A percentile compares a stretch with the other conserved stretches of the same genome.
phyloP scores from a whole-genome alignment of 2,888 invertebrate genomes.

The Deilephila porcellus region DNA sequence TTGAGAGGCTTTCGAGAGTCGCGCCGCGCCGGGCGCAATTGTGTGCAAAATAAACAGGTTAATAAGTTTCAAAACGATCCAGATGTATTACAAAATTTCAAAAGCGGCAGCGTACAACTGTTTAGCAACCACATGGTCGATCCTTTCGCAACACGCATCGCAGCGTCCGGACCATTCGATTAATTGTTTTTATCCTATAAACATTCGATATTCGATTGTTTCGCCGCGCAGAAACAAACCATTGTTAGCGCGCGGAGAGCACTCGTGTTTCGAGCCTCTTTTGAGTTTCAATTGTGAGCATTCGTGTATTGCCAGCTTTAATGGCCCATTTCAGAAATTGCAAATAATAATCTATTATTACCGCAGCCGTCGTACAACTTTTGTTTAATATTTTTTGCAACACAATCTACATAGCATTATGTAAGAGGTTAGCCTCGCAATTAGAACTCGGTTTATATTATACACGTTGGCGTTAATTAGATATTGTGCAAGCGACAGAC shows the following conservation, averaged over 20 bases:
- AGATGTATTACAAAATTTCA: slow-evolving; percentile 80
- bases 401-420: slow-evolving; percentile 63
- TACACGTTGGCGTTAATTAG: slow-evolving; percentile 51
- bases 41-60: slow-evolving; percentile 79
- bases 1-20: slow-evolving; percentile 69
- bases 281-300: slow-evolving; percentile 22
- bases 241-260: slow-evolving; percentile 34
- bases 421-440: slow-evolving; percentile 69
- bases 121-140: slow-evolving; percentile 77
- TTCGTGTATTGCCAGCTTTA: slow-evolving; percentile 26
- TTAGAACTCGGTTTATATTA: slow-evolving; percentile 52
- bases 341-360: slow-evolving; percentile 30
- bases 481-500: slow-evolving; percentile 54
- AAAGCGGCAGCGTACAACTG: slow-evolving; percentile 80
- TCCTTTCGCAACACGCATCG: slow-evolving; percentile 76
- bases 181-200: slow-evolving; percentile 80
- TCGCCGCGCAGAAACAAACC: slow-evolving; percentile 59
- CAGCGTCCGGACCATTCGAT: slow-evolving; percentile 83
- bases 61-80: slow-evolving; percentile 84
- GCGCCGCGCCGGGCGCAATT: slow-evolving; percentile 60
- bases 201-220: slow-evolving; percentile 67
- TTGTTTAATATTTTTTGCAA: slow-evolving; percentile 56
- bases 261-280: slow-evolving; percentile 22
- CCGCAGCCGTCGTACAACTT: slow-evolving; percentile 50
- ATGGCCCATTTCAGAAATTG: slow-evolving; percentile 35